Evolutionary conservation across 2,797 vertebrate genomes (phyloP).

Genomic region (Platyrinchus mystaceus): DNA sequence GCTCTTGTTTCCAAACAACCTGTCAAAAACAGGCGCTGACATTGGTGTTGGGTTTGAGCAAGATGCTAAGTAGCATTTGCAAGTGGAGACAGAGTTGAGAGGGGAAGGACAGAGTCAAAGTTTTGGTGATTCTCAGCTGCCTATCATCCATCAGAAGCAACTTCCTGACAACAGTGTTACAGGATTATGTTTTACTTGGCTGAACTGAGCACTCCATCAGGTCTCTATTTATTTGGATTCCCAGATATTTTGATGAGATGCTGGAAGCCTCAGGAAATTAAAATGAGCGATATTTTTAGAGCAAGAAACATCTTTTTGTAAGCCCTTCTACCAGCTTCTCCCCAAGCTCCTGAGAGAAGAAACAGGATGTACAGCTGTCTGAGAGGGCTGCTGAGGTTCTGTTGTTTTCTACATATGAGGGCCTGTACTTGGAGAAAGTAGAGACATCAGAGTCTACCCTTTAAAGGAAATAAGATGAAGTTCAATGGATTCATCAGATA

Average conservation of each 20-base stretch:
- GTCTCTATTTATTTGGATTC: constrained; percentile 9
- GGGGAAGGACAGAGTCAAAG: not conserved
- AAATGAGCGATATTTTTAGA: not conserved
- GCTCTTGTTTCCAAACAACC: not conserved
- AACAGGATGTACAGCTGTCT: not conserved
- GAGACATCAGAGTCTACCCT: not conserved
- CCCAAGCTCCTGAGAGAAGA: not conserved
- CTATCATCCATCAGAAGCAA: not conserved
- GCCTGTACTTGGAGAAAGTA: not conserved
- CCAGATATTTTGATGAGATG: not conserved
- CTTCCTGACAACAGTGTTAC: not conserved
- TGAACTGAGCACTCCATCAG: not conserved
- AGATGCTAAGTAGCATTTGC: not conserved
- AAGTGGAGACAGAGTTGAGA: not conserved
- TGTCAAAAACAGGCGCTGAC: not conserved
- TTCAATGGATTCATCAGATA: not conserved
- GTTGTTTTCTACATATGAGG: not conserved
- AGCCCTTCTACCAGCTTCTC: not conserved
- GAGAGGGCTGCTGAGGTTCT: not conserved
- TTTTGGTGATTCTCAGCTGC: not conserved
- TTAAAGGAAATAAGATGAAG: not conserved
- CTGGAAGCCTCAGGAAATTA: constrained; percentile 16
- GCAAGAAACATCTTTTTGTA: not conserved
- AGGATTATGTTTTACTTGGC: not conserved
- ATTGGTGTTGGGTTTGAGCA: not conserved